Conservation (phyloP, 2,888 invertebrate genomes). For the Caenorhabditis plicata region DNA sequence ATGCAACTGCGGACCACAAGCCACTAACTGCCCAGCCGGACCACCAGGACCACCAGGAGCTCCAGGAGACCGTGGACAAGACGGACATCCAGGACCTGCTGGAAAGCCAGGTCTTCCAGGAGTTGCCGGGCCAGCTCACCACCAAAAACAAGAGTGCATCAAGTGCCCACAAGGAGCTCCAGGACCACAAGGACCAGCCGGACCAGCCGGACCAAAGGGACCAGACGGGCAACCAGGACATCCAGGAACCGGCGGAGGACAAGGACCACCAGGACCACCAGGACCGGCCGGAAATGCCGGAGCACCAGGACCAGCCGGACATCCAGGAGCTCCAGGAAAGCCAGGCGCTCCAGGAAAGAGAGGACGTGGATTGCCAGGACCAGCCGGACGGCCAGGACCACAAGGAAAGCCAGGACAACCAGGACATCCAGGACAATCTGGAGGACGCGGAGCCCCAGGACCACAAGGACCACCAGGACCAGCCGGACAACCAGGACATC, state of each 20-base stretch:
- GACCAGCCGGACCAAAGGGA: conserved; percentile 31
- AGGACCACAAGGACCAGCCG: conserved; percentile 32
- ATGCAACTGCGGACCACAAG: conserved; percentile 41
- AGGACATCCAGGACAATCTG: conserved; percentile 30
- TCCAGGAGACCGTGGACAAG: conserved; percentile 32
- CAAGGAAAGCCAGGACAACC: conserved; percentile 25
- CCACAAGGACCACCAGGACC: conserved; percentile 27
- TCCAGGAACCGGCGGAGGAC: conserved; percentile 27
- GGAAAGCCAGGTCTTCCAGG: conserved; percentile 32
- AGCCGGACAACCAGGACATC: conserved; percentile 32
- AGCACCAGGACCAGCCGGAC: conserved; percentile 30
- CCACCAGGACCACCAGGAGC: conserved; percentile 47
- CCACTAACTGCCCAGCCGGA: conserved; percentile 42
- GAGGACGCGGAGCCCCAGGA: conserved; percentile 30
- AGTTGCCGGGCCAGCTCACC: conserved; percentile 14
- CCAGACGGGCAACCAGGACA: conserved; percentile 30
- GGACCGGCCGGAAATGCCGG: conserved; percentile 34
- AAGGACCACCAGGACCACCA: conserved; percentile 28
- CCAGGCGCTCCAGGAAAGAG: conserved; percentile 24
- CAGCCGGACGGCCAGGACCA: conserved; percentile 33
- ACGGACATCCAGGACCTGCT: conserved; percentile 31
- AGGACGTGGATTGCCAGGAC: conserved; percentile 31
- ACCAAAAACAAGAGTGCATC: conserved; percentile 17
- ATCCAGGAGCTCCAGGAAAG: conserved; percentile 33
- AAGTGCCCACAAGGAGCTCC: conserved; percentile 27